These are phyloP conservation scores for Trichonephila clavipes DNA, from an alignment of 1,140 invertebrate species.

Conservation along the genomic window DNA sequence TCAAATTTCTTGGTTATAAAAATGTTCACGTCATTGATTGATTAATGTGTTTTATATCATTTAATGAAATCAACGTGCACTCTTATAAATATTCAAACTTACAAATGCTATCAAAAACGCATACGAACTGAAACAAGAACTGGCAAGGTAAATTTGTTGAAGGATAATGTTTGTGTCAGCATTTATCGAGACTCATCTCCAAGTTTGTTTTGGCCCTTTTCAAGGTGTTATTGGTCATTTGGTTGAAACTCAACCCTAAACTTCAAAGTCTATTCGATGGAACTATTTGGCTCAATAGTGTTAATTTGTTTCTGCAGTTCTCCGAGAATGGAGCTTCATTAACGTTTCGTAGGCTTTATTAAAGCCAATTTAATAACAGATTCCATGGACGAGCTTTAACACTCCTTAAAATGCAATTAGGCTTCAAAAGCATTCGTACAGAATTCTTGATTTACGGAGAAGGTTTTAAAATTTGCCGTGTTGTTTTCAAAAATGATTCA, in stretches of 20 bases:
- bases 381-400: neutral
- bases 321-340: constrained; percentile 18
- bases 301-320: constrained; percentile 37
- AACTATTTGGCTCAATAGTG: neutral
- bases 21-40: too few relatives aligned
- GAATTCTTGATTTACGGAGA: neutral
- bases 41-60: too few relatives aligned
- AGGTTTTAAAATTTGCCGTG: neutral
- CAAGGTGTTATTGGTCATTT: neutral
- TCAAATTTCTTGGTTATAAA: too few relatives aligned
- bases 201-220: constrained; percentile 22
- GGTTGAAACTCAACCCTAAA: neutral
- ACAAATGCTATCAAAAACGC: too few relatives aligned
- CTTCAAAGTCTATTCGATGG: neutral
- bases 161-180: too few relatives aligned
- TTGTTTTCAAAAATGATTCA: neutral
- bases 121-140: too few relatives aligned
- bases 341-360: constrained; percentile 41
- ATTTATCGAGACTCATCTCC: neutral
- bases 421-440: neutral
- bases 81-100: too few relatives aligned
- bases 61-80: too few relatives aligned
- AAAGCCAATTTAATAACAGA: neutral
- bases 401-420: constrained; percentile 21
- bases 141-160: too few relatives aligned